Evolutionary conservation across 1,140 invertebrate species (phyloP).

Genomic region (Euglossa dilemma): DNA sequence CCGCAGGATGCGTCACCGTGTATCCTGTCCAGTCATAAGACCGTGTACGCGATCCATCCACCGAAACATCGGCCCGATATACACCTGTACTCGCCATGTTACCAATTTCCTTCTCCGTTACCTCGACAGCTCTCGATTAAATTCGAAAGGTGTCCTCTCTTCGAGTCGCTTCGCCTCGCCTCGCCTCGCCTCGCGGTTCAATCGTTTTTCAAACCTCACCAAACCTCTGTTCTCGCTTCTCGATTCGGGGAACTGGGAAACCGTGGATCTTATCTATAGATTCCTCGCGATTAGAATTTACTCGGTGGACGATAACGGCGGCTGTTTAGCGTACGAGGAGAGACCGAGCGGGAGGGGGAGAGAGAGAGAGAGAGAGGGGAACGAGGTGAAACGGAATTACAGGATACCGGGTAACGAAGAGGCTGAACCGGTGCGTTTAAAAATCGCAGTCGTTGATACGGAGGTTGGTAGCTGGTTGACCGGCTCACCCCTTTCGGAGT

Average conservation of each 20-base stretch:
- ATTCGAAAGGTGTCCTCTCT: neutral
- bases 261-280: too few species aligned
- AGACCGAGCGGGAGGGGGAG: too few species aligned
- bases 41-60: constrained; percentile 39
- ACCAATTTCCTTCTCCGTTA: constrained; percentile 14
- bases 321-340: too few species aligned
- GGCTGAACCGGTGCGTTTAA: constrained; percentile 12
- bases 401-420: constrained; percentile 29
- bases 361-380: neutral
- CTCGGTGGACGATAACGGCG: neutral
- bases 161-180: neutral
- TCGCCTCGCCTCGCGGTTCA: neutral
- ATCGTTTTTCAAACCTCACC: neutral
- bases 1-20: constrained; percentile 54
- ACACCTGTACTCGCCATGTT: neutral
- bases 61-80: constrained; percentile 29
- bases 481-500: constrained; percentile 2
- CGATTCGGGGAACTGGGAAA: too few species aligned
- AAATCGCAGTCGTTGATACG: constrained; percentile 19
- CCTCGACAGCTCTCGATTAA: neutral
- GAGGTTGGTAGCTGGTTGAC: constrained; percentile 28
- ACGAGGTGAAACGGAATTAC: neutral
- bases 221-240: too few species aligned
- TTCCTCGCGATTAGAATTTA: constrained; percentile 18
- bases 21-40: constrained; percentile 20